Conservation (phyloP, 2,113 vertebrate species). For the Cyprinodon brontotheroides region DNA sequence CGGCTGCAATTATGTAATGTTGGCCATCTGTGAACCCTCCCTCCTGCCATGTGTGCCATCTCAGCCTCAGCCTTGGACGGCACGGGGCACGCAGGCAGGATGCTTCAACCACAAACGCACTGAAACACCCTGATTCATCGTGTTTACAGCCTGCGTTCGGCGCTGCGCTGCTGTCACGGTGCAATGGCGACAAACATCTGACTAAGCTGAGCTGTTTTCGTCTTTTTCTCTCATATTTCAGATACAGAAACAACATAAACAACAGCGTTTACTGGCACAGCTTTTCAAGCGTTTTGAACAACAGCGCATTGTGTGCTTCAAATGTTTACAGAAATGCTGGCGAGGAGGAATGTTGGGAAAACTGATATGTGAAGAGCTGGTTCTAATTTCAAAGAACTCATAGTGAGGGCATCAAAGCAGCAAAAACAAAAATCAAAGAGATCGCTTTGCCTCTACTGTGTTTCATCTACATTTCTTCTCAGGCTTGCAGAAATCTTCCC, state of each 20-base stretch:
- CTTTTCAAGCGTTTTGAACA: not conserved
- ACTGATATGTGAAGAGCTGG: not conserved
- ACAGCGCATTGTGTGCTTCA: not conserved
- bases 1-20: conserved; percentile 77
- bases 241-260: not conserved
- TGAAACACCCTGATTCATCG: conserved; percentile 33
- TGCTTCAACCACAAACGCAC: conserved; percentile 31
- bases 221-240: not conserved
- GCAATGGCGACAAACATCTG: conserved; percentile 1
- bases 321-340: not conserved
- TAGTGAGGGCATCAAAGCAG: not conserved
- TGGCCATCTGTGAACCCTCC: conserved; percentile 68
- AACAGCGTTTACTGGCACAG: no score
- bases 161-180: conserved; percentile 9
- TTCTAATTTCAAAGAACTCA: not conserved
- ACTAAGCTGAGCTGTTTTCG: conserved; percentile 2
- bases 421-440: not conserved
- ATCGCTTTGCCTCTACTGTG: not conserved
- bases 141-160: conserved; percentile 24
- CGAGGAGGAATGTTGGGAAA: not conserved
- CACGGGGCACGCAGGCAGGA: conserved; percentile 24
- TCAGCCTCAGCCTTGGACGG: conserved; percentile 34
- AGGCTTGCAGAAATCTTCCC: no score
- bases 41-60: conserved; percentile 52
- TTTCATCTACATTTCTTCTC: not conserved